Evolutionary conservation across 2,113 vertebrate genomes (phyloP).

Genomic region (Strix aluco): DNA sequence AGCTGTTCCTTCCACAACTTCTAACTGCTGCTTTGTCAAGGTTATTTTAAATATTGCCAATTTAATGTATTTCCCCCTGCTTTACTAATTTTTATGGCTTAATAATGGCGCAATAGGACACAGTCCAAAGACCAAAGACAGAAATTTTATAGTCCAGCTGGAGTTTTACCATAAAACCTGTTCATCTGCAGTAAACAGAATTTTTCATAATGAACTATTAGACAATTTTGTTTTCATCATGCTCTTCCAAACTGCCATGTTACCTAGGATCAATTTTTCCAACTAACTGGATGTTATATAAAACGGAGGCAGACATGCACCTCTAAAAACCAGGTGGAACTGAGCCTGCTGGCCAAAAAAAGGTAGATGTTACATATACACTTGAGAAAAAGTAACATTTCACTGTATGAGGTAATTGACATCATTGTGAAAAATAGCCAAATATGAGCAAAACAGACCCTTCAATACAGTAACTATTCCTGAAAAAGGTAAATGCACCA

Average conservation of each 20-base stretch:
- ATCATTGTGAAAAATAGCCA: neutral
- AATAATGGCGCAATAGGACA: neutral
- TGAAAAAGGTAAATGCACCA: conserved; percentile 5
- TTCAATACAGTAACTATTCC: neutral
- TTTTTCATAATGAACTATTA: neutral
- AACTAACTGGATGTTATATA: neutral
- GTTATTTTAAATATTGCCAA: neutral
- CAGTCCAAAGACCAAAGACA: neutral
- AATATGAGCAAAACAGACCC: neutral
- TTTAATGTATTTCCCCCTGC: neutral
- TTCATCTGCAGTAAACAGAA: neutral
- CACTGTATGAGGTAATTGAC: neutral
- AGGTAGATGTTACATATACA: neutral
- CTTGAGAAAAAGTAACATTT: neutral
- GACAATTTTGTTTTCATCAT: neutral
- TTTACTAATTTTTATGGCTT: conserved; percentile 8
- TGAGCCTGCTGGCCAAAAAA: neutral
- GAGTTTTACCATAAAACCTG: neutral
- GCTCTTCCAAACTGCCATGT: neutral
- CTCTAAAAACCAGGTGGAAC: neutral
- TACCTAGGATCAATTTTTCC: neutral
- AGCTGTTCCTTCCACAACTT: neutral
- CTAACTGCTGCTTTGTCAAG: neutral
- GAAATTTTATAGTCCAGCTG: neutral
- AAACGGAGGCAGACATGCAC: neutral